A percentile compares a stretch with the other conserved stretches of the same genome.
Evolutionary conservation across 2,797 vertebrate species (phyloP).

Genomic region (Gallirallus australis): DNA sequence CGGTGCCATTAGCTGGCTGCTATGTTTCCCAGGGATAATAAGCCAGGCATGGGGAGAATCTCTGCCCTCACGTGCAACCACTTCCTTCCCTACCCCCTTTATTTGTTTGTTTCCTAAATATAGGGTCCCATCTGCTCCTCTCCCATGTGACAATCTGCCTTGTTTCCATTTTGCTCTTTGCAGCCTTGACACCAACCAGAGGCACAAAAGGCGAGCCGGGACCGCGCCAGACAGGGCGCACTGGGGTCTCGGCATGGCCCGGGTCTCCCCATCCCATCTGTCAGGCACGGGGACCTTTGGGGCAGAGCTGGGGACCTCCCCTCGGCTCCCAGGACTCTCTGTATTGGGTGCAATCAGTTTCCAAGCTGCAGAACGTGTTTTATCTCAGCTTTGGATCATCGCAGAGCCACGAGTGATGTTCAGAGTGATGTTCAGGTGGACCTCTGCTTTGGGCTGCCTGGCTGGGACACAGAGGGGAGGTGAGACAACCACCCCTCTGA

Average conservation of each 20-base stretch:
- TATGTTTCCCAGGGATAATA: neutral
- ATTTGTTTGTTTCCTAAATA: neutral
- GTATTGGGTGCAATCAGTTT: neutral
- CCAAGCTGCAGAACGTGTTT: rapidly evolving
- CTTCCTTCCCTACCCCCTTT: neutral
- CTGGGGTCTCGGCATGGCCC: rapidly evolving
- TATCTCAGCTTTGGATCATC: rapidly evolving
- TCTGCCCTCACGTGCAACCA: neutral
- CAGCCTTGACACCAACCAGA: neutral
- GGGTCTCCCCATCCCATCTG: rapidly evolving
- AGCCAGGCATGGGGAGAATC: neutral
- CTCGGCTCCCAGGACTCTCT: neutral
- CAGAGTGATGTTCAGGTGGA: neutral
- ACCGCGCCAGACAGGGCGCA: rapidly evolving
- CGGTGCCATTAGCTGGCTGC: neutral
- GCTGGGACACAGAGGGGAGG: neutral
- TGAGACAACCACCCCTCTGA: neutral
- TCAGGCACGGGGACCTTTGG: neutral
- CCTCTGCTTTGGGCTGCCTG: no score
- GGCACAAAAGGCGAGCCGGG: neutral
- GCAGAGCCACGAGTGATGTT: no score
- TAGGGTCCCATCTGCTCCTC: neutral
- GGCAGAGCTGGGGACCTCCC: rapidly evolving
- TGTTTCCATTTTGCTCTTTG: neutral
- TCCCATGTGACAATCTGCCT: neutral